phyloP scores from a whole-genome alignment of 2,113 vertebrate species.

The Pseudorasbora parva region DNA sequence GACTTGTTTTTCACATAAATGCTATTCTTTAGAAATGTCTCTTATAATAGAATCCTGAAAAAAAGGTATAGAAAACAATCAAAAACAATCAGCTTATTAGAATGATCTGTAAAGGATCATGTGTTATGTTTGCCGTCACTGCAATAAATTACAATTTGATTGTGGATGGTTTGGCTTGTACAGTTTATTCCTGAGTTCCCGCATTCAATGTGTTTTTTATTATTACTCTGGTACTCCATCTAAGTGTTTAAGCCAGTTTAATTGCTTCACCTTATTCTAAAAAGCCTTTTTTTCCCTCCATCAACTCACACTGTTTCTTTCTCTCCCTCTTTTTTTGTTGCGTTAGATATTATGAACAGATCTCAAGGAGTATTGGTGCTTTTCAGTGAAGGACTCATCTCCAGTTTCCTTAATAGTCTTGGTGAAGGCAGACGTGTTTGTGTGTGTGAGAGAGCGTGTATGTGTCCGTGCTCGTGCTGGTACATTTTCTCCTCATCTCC shows the following conservation, averaged over 20 bases:
- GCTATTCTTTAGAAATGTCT: too few species aligned
- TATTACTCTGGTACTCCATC: conserved; percentile 18
- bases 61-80: too few species aligned
- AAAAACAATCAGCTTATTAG: neutral
- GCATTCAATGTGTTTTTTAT: neutral
- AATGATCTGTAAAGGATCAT: neutral
- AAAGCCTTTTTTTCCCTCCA: neutral
- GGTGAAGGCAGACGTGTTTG: neutral
- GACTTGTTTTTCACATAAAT: too few species aligned
- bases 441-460: neutral
- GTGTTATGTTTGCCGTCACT: neutral
- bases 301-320: neutral
- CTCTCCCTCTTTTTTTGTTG: neutral
- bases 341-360: conserved; percentile 48
- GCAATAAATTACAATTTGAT: neutral
- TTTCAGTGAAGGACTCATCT: conserved; percentile 14
- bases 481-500: conserved; percentile 38
- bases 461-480: neutral
- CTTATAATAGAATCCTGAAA: too few species aligned
- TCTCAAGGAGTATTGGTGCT: conserved; percentile 23
- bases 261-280: conserved; percentile 24
- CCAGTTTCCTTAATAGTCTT: conserved; percentile 14
- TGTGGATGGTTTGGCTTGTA: neutral
- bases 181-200: neutral
- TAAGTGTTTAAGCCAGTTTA: neutral